A percentile compares a stretch with the other conserved stretches of the same genome.
phyloP scores from a whole-genome alignment of 2,888 invertebrate species.

The Nematopogon swammerdamellus region DNA sequence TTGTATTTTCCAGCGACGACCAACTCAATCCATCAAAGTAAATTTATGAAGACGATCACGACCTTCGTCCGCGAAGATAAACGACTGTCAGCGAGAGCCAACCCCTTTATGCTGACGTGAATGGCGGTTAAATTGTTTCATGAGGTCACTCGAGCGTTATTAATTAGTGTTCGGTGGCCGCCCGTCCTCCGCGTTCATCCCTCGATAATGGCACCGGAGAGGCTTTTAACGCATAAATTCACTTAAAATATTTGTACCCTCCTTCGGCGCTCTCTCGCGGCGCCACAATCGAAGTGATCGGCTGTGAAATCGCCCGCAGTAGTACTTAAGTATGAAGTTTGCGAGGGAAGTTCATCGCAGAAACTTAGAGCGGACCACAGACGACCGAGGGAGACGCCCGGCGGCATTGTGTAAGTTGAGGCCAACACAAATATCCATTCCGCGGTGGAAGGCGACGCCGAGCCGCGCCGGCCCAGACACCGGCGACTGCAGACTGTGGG shows the following conservation, averaged over 20 bases:
- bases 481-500: too few species aligned
- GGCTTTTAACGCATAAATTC: background rate
- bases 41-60: too few species aligned
- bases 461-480: background rate
- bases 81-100: too few species aligned
- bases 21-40: too few species aligned
- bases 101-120: too few species aligned
- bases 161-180: background rate
- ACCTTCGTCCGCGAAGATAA: too few species aligned
- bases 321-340: background rate
- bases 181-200: background rate
- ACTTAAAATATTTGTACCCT: background rate
- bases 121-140: background rate
- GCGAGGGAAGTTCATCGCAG: background rate
- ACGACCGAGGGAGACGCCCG: background rate
- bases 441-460: too few species aligned
- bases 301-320: background rate
- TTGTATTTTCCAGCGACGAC: too few species aligned
- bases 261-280: background rate
- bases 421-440: background rate
- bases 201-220: background rate
- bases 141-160: background rate
- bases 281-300: too few species aligned
- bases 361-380: background rate
- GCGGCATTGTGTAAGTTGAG: background rate